Evolutionary conservation across 2,113 vertebrate genomes (phyloP), one percentile per base, ranked within the genome.

Genomic region (Gobius niger): DNA sequence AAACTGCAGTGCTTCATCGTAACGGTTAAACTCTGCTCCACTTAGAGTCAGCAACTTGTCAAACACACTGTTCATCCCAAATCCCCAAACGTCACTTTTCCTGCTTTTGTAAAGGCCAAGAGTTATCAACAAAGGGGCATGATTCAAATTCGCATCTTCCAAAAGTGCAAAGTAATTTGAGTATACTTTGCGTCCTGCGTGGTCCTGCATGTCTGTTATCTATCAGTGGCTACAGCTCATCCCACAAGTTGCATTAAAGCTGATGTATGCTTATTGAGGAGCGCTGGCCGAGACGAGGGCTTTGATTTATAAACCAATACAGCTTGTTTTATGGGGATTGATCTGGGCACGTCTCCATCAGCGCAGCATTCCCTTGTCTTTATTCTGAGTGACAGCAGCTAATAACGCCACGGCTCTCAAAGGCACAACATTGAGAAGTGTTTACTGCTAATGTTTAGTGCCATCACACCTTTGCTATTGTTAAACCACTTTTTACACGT

Each of bases 181-280:
- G 24, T 34, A 24, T 24, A 24, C 53, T 56, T 34, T 46, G 14
- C 49, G 2, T 59, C 4, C 40, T 10, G 47, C n/a, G 51, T 49
- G 62, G 16, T 68, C 70, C 47, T 42, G 56, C 53, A 1, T 70
- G 68, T 67, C 74, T 77, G 68, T 72, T 82, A 77, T 82, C 73
- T 67, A 63, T 80, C 70, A 77, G 18, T 76, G 81, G 70, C 77
- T 77, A 79, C 75, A 82, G 65, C 82, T 78, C 84, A 71, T 84
- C 83, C 82, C 75, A 79, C 77, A 73, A 70, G 59, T 80, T 76
- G 68, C 78, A 82, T 85, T 81, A 68, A 65, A 62, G 72, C 81
- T 86, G 86, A 88, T 87, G 68, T 78, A 86, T 88, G 80, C 73
- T 90, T 81, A 88, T 86, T 86, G 82, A 80, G 76, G 72, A 75